Base-by-base conservation (phyloP, 2,113 vertebrate species). In the Myrmecophaga tridactyla region DNA sequence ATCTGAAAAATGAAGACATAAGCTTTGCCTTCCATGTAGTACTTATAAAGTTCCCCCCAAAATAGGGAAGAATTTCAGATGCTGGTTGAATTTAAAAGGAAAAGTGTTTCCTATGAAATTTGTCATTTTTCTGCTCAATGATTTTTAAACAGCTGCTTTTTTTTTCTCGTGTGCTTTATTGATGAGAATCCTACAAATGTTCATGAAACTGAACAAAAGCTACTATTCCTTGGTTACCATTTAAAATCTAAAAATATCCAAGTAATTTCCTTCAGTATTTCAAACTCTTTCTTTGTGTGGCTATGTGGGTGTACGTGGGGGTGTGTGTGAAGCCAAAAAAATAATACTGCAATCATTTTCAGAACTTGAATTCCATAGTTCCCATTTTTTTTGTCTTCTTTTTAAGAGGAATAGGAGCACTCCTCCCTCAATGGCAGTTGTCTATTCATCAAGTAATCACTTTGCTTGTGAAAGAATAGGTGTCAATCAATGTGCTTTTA, bases 251-350 rank as follows among this genome's bases (percentile, higher is more conserved):
- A 87, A 76, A n/a, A 43, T 34, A 31, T 48, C 21, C 41, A 76
- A 63, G 31, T 29, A 77, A 85, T 90, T 95, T 95, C n/a, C 27
- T 73, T 92, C 15, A 81, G n/a, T 85, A 69, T 86, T 84, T 96
- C 23, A 62, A 90, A 39, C 41, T 77, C 14, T 85, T 88, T 90
- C 2, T 58, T 1, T 81, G 18, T 80, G 4, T 75, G 25, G 65
- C 27, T 60, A 0, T 34, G 36, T 80, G 60, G 56, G 53, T 27
- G 27, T 48, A 39, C 56, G 27, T 90, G 25, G 48, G n/a, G 51
- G 41, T 75, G 1, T 82, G 53, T 80, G 29, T 76, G 56, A 60
- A 23, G n/a, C 56, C 46, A 83, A 86, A 94, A 82, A 31, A 41
- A 12, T 56, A 86, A 72, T 39, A 80, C 48, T 34, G 17, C 25